Evolutionary conservation across 1,140 invertebrate species (phyloP).

Genomic region (Prorops nasuta): DNA sequence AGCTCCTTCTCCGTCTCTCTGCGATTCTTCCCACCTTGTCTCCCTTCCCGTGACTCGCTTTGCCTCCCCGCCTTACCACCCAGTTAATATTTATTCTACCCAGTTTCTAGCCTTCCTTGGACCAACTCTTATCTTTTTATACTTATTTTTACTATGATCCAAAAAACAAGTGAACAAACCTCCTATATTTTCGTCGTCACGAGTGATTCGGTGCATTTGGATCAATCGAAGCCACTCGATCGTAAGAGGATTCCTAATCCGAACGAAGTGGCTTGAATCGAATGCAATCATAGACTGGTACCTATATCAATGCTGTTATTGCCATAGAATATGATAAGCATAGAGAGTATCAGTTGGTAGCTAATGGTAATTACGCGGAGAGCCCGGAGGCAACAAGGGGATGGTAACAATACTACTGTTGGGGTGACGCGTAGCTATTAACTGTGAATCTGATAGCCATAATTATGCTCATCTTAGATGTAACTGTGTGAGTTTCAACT

Average conservation of each 20-base stretch:
- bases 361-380: constrained; percentile 43
- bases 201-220: too few relatives aligned
- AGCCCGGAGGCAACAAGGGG: constrained; percentile 30
- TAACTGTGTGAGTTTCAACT: constrained; percentile 8
- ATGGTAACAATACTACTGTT: constrained; percentile 31
- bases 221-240: too few relatives aligned
- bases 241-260: constrained; percentile 20
- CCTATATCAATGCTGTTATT: constrained; percentile 34
- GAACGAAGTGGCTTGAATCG: constrained; percentile 19
- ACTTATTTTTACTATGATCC: too few relatives aligned
- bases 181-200: too few relatives aligned
- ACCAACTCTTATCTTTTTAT: too few relatives aligned
- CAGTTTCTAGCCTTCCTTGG: too few relatives aligned
- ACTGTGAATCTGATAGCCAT: constrained; percentile 34
- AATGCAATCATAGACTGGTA: constrained; percentile 29
- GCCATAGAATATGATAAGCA: constrained; percentile 44
- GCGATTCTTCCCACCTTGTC: constrained; percentile 4
- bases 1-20: background rate
- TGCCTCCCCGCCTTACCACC: background rate
- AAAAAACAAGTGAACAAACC: too few relatives aligned
- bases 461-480: constrained; percentile 30
- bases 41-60: background rate
- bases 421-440: constrained; percentile 34
- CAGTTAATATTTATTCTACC: background rate
- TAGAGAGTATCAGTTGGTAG: constrained; percentile 34